These are phyloP conservation scores for Cathartes aura DNA, from an alignment of 2,113 vertebrate genomes.

Conservation along the genomic window DNA sequence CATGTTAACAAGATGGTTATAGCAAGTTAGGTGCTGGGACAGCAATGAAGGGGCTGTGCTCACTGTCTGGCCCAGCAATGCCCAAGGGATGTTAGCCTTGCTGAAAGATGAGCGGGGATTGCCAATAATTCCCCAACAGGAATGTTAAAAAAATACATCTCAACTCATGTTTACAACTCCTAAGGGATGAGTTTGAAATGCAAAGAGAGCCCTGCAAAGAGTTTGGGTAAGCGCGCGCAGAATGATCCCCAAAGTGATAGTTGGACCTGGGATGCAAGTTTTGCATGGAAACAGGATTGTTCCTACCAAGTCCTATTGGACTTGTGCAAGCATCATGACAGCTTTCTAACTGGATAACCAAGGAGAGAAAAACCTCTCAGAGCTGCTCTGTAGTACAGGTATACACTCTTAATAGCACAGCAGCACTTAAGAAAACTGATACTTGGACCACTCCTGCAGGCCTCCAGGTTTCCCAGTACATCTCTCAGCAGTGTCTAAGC, in stretches of 20 bases:
- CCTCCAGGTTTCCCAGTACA: background rate
- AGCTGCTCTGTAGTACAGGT: background rate
- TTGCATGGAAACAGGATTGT: background rate
- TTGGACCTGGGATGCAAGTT: background rate
- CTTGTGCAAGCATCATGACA: background rate
- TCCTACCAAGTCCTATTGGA: background rate
- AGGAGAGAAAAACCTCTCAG: background rate
- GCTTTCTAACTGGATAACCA: background rate
- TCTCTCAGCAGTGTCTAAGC: background rate
- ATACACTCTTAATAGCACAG: background rate
- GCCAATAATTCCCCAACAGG: background rate
- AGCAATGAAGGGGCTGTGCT: background rate
- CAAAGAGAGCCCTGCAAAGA: background rate
- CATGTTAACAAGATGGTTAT: fast-evolving
- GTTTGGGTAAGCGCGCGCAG: background rate
- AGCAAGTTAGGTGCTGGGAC: background rate
- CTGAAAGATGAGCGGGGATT: background rate
- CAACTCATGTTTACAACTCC: background rate
- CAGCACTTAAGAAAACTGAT: background rate
- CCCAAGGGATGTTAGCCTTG: background rate
- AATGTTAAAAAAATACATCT: background rate
- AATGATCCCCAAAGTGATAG: background rate
- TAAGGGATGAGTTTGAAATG: background rate
- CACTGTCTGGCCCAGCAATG: background rate
- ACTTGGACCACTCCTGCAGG: background rate